Base-by-base conservation (phyloP, 2,797 vertebrate species). In the Xerus rutilus region DNA sequence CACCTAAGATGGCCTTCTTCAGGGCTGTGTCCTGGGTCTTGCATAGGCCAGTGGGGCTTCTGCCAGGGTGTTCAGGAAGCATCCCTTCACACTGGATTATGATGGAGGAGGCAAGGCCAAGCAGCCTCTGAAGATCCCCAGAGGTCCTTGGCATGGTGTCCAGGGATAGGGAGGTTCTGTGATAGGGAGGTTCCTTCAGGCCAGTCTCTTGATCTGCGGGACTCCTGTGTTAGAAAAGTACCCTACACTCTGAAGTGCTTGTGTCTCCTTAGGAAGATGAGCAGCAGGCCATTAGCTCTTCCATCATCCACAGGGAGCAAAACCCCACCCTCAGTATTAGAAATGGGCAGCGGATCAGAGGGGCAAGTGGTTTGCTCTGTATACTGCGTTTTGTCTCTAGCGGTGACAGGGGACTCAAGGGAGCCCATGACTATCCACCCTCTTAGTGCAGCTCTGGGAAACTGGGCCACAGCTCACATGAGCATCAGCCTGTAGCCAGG, bases 371-470 rank as follows among this genome's bases (percentile, higher is more conserved):
- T 49, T 30, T 72, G 35, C 35, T 30, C 8, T 7, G 12, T 7
- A 14, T 11, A 45, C 39, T 76, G 11, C 15, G 10, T 14, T 77
- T 30, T 62, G 39, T 77, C 82, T 69, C 21, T 32, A 17, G 35
- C 0, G 0, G 9, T 25, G 65, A 43, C 15, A 7, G 39, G 12
- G 30, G 14, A 0, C 1, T 3, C 13, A 7, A 13, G 9, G 12
- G 49, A 57, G 15, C 67, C 45, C 17, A 11, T 17, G 59, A 54
- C 13, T 47, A 30, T 7, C 47, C 47, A 25, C 32, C 21, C 52
- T 70, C n/a, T 59, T 89, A 8, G 1, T 25, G 70, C 62, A 62
- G 70, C 70, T 79, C 11, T 47, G 65, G 57, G 65, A 79, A 76
- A 13, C 23, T 4, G n/a, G 20, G 18, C 39, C 86, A 54, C 59